Conservation (phyloP, 2,888 invertebrate genomes). For the Tyria jacobaeae region DNA sequence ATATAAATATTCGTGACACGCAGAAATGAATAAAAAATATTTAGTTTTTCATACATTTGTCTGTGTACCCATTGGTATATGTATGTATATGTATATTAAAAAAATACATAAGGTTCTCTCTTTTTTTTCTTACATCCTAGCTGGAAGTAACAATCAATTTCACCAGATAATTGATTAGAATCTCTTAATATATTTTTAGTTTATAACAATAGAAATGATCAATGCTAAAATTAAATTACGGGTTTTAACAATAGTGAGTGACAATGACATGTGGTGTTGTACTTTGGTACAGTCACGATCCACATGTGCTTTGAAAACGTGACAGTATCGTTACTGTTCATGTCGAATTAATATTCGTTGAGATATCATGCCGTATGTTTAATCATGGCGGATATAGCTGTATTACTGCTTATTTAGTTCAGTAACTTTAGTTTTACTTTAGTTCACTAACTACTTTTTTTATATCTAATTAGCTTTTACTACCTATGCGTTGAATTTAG, state of each 20-base stretch:
- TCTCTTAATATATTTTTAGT: conserved; percentile 28
- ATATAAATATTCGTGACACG: background rate
- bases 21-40: background rate
- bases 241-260: conserved; percentile 22
- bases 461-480: too few species aligned
- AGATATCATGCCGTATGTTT: conserved; percentile 13
- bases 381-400: background rate
- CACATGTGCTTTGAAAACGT: conserved; percentile 24
- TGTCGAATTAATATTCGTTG: conserved; percentile 15
- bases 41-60: background rate
- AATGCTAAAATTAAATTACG: conserved; percentile 29
- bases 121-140: conserved; percentile 35
- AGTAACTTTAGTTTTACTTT: too few species aligned
- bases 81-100: background rate
- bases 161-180: conserved; percentile 33
- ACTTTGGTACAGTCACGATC: conserved; percentile 26
- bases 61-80: background rate
- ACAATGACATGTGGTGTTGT: conserved; percentile 24
- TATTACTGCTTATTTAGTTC: background rate
- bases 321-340: conserved; percentile 20
- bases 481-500: too few species aligned
- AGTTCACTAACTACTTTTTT: too few species aligned
- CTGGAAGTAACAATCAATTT: conserved; percentile 37
- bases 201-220: conserved; percentile 26
- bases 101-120: background rate